Evolutionary conservation across 2,113 vertebrate genomes (phyloP).

Genomic region (Chionis minor): DNA sequence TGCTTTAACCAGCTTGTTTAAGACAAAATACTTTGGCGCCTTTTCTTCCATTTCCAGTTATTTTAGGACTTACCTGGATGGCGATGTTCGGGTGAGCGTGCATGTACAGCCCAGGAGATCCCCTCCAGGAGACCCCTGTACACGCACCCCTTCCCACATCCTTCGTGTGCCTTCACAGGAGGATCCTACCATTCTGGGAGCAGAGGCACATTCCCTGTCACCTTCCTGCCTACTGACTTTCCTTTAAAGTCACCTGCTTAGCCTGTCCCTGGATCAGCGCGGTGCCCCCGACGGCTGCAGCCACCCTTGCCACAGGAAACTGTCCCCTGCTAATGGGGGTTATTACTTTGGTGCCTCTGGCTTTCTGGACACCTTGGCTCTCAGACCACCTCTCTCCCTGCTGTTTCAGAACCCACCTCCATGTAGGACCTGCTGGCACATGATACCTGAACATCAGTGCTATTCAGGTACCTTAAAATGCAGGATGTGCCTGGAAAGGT

Average conservation of each 20-base stretch:
- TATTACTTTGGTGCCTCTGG: not conserved
- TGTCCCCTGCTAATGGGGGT: not conserved
- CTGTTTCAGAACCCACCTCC: not conserved
- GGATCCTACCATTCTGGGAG: not conserved
- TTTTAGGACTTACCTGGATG: not conserved
- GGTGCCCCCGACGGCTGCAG: not conserved
- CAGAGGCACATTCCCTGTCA: not conserved
- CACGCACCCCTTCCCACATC: rapidly evolving
- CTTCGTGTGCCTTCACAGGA: not conserved
- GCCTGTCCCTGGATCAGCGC: not conserved
- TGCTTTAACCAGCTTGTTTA: not conserved
- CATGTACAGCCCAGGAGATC: not conserved
- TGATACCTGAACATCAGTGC: not conserved
- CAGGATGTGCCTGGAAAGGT: not conserved
- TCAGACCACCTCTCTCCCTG: not conserved
- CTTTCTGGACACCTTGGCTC: not conserved
- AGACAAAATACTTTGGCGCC: not conserved
- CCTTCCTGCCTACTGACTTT: not conserved
- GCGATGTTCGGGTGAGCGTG: not conserved
- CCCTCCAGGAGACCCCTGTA: not conserved
- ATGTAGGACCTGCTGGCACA: not conserved
- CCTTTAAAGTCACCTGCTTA: not conserved
- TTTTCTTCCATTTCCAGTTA: not conserved
- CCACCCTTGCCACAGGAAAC: not conserved
- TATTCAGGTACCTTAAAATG: not conserved